A percentile compares a stretch with the other conserved stretches of the same genome.
phyloP scores from a whole-genome alignment of 2,888 invertebrate genomes.

The Acrobasis consociella region DNA sequence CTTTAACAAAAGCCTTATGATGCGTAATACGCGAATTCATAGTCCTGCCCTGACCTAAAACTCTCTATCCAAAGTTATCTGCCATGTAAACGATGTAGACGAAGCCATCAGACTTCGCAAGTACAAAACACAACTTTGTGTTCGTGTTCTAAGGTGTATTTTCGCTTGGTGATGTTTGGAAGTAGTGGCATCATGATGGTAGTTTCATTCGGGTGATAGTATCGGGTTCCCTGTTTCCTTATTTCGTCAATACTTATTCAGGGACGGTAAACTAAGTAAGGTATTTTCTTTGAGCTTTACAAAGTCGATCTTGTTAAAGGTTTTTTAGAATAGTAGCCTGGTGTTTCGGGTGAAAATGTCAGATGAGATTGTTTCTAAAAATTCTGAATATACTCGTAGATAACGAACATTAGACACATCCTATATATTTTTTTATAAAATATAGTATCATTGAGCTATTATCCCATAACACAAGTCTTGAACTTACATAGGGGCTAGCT shows the following conservation, averaged over 20 bases:
- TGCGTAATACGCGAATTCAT: slow-evolving; percentile 54
- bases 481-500: too few relatives aligned
- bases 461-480: too few relatives aligned
- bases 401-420: too few relatives aligned
- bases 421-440: too few relatives aligned
- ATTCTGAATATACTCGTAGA: background rate
- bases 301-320: slow-evolving; percentile 17
- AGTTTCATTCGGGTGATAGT: slow-evolving; percentile 53
- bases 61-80: slow-evolving; percentile 69
- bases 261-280: slow-evolving; percentile 19
- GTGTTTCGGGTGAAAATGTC: background rate
- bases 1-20: slow-evolving; percentile 42
- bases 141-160: slow-evolving; percentile 25
- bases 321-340: background rate
- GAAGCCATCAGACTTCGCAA: slow-evolving; percentile 35
- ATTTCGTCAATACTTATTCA: slow-evolving; percentile 45
- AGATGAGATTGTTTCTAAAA: background rate
- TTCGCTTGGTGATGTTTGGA: slow-evolving; percentile 20
- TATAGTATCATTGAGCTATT: too few relatives aligned
- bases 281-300: slow-evolving; percentile 18
- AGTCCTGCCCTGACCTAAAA: slow-evolving; percentile 68
- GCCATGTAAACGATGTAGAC: slow-evolving; percentile 61
- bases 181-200: slow-evolving; percentile 31
- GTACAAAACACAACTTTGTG: slow-evolving; percentile 40
- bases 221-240: slow-evolving; percentile 61